These are phyloP conservation scores for Siphonodentalium dalli DNA, from an alignment of 2,888 invertebrate genomes.

Conservation along the genomic window DNA sequence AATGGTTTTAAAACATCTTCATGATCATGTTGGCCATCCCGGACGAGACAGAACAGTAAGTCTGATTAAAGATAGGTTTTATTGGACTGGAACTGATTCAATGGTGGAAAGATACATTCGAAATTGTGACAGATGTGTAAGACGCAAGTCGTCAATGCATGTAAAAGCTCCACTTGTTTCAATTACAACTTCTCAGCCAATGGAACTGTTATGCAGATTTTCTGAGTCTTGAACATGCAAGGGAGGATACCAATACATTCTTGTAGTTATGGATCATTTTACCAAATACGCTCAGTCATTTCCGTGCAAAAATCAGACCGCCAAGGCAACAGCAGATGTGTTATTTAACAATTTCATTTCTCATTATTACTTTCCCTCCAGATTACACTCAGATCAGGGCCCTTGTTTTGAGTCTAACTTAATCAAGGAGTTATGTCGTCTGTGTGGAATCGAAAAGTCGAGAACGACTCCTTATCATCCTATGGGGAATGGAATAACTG, in stretches of 20 bases:
- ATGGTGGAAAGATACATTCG: too few relatives aligned
- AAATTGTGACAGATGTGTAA: too few relatives aligned
- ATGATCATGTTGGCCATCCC: too few relatives aligned
- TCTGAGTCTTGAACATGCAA: too few relatives aligned
- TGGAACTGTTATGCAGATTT: conserved; percentile 8
- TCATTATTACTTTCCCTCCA: conserved; percentile 11
- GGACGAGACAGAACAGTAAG: too few relatives aligned
- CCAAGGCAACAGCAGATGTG: conserved; percentile 14
- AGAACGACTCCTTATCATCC: conserved; percentile 13
- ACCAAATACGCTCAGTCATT: conserved; percentile 5
- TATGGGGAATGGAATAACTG: conserved; percentile 12
- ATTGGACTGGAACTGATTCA: too few relatives aligned
- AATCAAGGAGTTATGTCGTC: conserved; percentile 10
- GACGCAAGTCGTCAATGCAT: too few relatives aligned
- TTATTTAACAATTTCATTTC: conserved; percentile 8
- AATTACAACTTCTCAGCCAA: neutral
- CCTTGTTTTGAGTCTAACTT: conserved; percentile 3
- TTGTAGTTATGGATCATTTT: conserved; percentile 5
- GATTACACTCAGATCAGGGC: conserved; percentile 17
- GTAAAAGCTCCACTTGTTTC: neutral
- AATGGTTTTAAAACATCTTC: too few relatives aligned
- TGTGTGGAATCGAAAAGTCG: conserved; percentile 3
- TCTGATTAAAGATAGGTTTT: too few relatives aligned
- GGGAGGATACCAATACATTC: neutral
- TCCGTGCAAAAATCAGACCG: conserved; percentile 13